Base-by-base conservation (phyloP, 2,113 vertebrate species). In the Ailurus styani region DNA sequence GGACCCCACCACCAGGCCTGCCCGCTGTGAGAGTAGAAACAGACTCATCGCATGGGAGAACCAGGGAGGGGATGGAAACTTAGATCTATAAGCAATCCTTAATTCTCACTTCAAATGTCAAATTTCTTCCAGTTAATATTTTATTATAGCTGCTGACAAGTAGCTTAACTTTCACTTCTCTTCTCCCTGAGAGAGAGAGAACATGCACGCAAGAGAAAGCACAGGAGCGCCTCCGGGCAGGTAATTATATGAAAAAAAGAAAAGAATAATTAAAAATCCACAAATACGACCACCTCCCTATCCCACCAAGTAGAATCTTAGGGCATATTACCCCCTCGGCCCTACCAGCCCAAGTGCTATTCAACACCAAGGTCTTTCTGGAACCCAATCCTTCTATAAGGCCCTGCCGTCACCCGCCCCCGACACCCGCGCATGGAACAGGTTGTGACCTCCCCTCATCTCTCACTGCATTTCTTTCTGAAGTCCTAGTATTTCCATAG, bases 31-130 rank as follows among this genome's bases (percentile, higher is more conserved):
- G 34, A 68, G 5, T 5, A 3, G 73, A 93, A 5, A 73, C n/a
- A 50, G 7, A 50, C 10, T 66, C 87, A 37, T 10, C n/a, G 23
- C 68, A 20, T 1, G 15, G 64, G 93, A 54, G 11, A 82, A 18
- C 6, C 18, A 27, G 11, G 2, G 11, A 81, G 23, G 78, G 6
- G 7, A 79, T 50, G 77, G 64, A 11, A 15, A 14, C 21, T 23
- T 29, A 75, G 70, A 64, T 42, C 11, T 0, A 20, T 2, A 50
- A 42, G 37, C 40, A 37, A 79, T 7, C 52, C 75, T 86, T 34
- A 66, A 42, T n/a, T 77, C n/a, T 95, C 57, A 78, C 34, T 64
- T 72, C 52, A 62, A 93, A 40, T 77, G 81, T 50, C 57, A 62
- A 73, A 72, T 50, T 77, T 62, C 40, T 77, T 87, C 88, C 45